Percentiles rank a stretch among this genome's conserved stretches.
These are phyloP conservation scores for Hypsibius dujardini DNA, from an alignment of 1,140 invertebrate species.

Conservation along the genomic window DNA sequence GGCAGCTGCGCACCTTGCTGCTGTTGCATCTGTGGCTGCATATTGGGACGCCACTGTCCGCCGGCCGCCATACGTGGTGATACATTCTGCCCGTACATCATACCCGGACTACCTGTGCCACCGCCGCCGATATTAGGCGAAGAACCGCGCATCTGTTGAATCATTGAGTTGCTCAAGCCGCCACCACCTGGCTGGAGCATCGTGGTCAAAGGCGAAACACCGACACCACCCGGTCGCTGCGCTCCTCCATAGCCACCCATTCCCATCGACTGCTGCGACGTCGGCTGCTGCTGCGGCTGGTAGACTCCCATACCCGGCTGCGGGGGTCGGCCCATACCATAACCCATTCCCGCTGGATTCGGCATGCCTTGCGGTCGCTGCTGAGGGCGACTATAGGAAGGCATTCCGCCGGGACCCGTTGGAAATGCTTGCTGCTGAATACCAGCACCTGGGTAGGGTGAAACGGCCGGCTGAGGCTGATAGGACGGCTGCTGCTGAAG, in stretches of 20 bases:
- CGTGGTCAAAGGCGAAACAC: neutral
- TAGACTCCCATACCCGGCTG: neutral
- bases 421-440: too few species aligned
- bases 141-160: neutral
- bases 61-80: neutral
- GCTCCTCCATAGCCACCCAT: neutral
- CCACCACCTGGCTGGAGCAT: neutral
- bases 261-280: neutral
- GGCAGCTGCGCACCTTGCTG: neutral
- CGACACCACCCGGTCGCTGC: neutral
- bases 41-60: too few species aligned
- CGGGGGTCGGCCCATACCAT: neutral
- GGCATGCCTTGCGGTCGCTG: conserved; percentile 3
- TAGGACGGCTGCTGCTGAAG: neutral
- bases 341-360: neutral
- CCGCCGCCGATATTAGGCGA: neutral
- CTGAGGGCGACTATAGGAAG: neutral
- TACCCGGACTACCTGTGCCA: neutral
- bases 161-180: too few species aligned
- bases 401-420: too few species aligned
- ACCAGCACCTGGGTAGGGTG: neutral
- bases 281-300: neutral
- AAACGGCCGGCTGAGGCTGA: neutral
- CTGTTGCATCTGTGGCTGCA: too few species aligned
- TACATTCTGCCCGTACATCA: neutral